Evolutionary conservation across 2,797 vertebrate genomes (phyloP), one percentile per base, ranked within the genome.

Genomic region (Gymnocypris eckloni): DNA sequence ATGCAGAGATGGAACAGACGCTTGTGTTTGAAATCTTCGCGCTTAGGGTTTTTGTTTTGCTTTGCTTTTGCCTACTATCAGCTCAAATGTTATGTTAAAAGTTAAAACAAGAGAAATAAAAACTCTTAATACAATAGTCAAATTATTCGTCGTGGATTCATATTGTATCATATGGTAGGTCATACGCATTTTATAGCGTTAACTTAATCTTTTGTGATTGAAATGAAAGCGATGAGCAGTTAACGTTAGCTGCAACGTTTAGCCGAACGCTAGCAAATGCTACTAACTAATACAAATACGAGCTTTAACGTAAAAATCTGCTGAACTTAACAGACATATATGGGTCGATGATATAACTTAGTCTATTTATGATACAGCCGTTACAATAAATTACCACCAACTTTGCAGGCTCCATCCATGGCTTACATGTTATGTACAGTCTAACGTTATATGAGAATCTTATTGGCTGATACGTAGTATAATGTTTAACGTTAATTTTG

Each of bases 1-100:
- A 75, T 22, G 83, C 81, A 79, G 89, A 6, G 48, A 81, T 90
- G 87, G 90, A 90, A 91, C 88, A 18, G 79, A 18, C 39, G 89
- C 88, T 92, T 89, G 86, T 90, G 91, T 95, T 96, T 96, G 89
- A 96, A 95, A 92, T 94, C 90, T 94, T 95, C 92, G 94, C 94
- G 94, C 91, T 93, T 82, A 61, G 12, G 18, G 33, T 28, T 48
- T 79, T 18, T 4, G 0, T 22, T 81, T 75, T 64, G 66, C 3
- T 85, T 33, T 33, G 33, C 33, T 33, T 33, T 33, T 33, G 33
- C 33, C 33, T 72, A 45, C 12, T 79, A 79, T 48, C 66, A 70
- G 52, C 2, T 71, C 13, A 8, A 79, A 59, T 45, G 77, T 28
- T 41, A 6, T 10, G 0, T 79, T 71, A 50, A 22, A 71, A 61